Evolutionary conservation across 2,888 invertebrate genomes (phyloP), one percentile per base, ranked within the genome.

Genomic region (Diogma glabrata): DNA sequence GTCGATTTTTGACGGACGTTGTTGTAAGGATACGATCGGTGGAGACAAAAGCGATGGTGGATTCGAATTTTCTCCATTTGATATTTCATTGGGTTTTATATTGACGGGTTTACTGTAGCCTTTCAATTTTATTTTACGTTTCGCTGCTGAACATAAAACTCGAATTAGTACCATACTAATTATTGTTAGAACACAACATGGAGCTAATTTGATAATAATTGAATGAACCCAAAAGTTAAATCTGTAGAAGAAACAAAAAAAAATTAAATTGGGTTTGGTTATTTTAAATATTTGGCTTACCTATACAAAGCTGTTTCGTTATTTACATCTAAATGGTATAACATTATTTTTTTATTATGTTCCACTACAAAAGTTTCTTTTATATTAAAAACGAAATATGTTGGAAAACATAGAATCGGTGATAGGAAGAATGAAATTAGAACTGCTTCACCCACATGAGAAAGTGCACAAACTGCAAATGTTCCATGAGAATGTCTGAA

Each of bases 401-500:
- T 86, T 1, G 93, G 93, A 51, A 86, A 77, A 66, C 91, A 92
- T 17, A 91, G 77, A 50, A 91, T 70, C 1, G 87, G 77, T 3
- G 91, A 87, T 12, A 84, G 72, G 50, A 87, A 61, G 64, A 87
- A 88, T 56, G 88, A 87, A 59, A 79, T 73, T 19, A 81, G 65
- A 52, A 93, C 86, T 10, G 87, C 86, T 38, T 79, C 71, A 51
- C 81, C 81, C 63, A 92, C 91, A 52, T 88, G 77, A 23, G 78
- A 72, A 61, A 87, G 80, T 20, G 85, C 82, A 65, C 89, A 92
- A 60, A 85, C 74, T 17, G 81, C 75, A 63, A 81, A 80, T 61
- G 79, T 84, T 61, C 78, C 77, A 58, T 86, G 83, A 0, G 90
- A 90, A 67, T 85, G 86, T 64, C 87, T 87, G 78, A 64, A 43